phyloP scores from a whole-genome alignment of 2,113 vertebrate species.

The Illadopsis cleaveri region DNA sequence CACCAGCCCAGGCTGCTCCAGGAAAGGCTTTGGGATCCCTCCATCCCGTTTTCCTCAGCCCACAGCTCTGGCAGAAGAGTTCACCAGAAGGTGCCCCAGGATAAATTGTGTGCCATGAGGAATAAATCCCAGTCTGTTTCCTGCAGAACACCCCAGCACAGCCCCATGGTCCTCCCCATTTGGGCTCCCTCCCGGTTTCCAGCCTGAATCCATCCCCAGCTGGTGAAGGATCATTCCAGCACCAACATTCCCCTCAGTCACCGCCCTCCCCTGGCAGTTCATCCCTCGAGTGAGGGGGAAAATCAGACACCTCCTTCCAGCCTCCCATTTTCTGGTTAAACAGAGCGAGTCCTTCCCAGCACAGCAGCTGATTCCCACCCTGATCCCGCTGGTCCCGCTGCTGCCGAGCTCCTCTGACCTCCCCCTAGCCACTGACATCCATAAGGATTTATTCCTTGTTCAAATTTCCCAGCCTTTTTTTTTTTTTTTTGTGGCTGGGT shows the following conservation, averaged over 20 bases:
- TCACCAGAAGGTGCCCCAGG: neutral
- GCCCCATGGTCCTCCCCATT: fast-evolving
- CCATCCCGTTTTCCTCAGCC: neutral
- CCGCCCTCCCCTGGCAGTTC: neutral
- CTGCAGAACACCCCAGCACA: neutral
- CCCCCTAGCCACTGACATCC: neutral
- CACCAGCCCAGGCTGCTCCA: neutral
- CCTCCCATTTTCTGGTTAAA: neutral
- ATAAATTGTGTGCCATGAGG: fast-evolving
- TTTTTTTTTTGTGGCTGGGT: neutral
- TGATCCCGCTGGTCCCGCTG: neutral
- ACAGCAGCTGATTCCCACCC: neutral
- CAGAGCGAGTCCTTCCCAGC: neutral
- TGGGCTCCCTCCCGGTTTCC: neutral
- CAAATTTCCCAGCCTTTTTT: too few relatives aligned
- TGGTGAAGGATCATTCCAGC: neutral
- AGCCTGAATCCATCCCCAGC: neutral
- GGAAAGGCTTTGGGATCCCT: neutral
- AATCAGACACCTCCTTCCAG: neutral
- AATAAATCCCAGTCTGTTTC: neutral
- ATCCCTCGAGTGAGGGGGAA: neutral
- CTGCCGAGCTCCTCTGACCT: neutral
- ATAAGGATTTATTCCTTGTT: neutral
- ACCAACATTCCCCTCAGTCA: neutral
- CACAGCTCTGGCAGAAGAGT: neutral